These are phyloP conservation scores for Bombus difficillimus DNA, from an alignment of 1,140 invertebrate genomes.

Conservation along the genomic window DNA sequence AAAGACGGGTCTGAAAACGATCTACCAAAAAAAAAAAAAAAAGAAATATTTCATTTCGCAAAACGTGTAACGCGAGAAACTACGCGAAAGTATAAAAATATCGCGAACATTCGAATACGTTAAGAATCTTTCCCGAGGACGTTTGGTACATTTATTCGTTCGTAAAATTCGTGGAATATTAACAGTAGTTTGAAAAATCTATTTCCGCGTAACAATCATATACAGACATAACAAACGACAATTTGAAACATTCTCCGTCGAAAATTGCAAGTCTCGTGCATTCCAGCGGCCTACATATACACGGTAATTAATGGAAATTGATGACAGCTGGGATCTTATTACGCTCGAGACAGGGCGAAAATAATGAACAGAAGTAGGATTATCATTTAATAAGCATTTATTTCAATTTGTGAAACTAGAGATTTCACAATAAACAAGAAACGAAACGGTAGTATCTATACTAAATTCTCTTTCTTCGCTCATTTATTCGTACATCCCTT, in stretches of 20 bases:
- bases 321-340: constrained; percentile 31
- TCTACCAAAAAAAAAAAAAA: too few relatives aligned
- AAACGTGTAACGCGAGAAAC: too few relatives aligned
- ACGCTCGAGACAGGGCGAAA: constrained; percentile 3
- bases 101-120: too few relatives aligned
- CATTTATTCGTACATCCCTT: too few relatives aligned
- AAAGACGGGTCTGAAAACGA: too few relatives aligned
- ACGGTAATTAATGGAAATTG: constrained; percentile 11
- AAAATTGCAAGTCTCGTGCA: constrained; percentile 21
- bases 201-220: not conserved
- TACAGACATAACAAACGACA: not conserved
- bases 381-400: not conserved
- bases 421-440: not conserved
- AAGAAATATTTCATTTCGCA: too few relatives aligned
- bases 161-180: too few relatives aligned
- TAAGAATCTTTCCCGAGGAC: rapidly evolving
- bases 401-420: constrained; percentile 1
- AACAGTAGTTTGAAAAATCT: not conserved
- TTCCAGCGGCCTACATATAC: not conserved
- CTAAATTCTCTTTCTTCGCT: too few relatives aligned
- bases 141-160: too few relatives aligned
- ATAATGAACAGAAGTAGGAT: not conserved
- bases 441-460: too few relatives aligned
- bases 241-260: not conserved
- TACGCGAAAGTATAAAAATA: too few relatives aligned